Evolutionary conservation across 2,888 invertebrate genomes (phyloP).

Genomic region (Apocheima hispidaria): DNA sequence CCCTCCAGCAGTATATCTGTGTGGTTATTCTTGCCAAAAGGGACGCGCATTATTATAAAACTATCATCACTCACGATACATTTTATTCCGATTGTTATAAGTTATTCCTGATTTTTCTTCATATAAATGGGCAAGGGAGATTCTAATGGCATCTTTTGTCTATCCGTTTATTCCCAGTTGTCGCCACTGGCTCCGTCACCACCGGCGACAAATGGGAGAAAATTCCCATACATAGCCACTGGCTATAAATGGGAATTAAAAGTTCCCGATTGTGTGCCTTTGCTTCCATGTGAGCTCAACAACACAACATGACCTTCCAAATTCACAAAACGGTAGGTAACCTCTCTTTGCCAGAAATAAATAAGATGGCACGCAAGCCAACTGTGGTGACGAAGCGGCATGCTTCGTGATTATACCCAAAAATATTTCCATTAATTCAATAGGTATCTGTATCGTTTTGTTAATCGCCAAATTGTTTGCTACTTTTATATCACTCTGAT

Average conservation of each 20-base stretch:
- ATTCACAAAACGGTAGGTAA: constrained; percentile 1
- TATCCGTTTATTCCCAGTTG: too few relatives aligned
- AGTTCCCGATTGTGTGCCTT: background rate
- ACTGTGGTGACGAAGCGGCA: constrained; percentile 18
- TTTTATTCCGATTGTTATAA: too few relatives aligned
- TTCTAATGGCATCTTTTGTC: too few relatives aligned
- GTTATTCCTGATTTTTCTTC: too few relatives aligned
- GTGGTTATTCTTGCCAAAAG: too few relatives aligned
- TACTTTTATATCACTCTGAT: constrained; percentile 17
- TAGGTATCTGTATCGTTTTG: background rate
- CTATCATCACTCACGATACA: too few relatives aligned
- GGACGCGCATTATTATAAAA: too few relatives aligned
- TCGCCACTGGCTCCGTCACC: too few relatives aligned
- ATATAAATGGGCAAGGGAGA: too few relatives aligned
- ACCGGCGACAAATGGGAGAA: too few relatives aligned
- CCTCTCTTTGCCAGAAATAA: constrained; percentile 13
- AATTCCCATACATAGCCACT: too few relatives aligned
- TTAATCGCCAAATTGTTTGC: constrained; percentile 22
- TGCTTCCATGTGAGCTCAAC: constrained; percentile 2
- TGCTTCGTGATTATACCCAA: constrained; percentile 23
- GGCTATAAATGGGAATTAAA: background rate
- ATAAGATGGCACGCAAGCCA: constrained; percentile 23
- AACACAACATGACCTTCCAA: constrained; percentile 17
- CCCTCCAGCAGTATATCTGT: too few relatives aligned
- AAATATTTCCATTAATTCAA: constrained; percentile 14